Evolutionary conservation across 2,113 vertebrate species (phyloP).

Genomic region (Neotragus pygmaeus): DNA sequence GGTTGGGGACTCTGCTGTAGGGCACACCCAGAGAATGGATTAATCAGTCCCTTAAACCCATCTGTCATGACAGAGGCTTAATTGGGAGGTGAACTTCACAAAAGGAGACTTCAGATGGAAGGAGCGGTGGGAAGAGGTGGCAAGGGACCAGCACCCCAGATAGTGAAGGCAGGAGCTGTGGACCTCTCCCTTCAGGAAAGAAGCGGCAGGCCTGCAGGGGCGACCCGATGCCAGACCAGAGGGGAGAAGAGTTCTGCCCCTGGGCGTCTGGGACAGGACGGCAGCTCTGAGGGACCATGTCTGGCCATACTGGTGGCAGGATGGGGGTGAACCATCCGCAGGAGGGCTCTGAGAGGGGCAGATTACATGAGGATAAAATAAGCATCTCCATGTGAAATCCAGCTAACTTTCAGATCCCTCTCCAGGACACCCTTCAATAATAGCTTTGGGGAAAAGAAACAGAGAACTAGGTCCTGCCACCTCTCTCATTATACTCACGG

Average conservation of each 20-base stretch:
- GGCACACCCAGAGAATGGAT: background rate
- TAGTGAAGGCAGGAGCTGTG: rapidly evolving
- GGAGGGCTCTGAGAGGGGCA: background rate
- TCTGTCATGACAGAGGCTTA: slow-evolving; percentile 41
- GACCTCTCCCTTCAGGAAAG: background rate
- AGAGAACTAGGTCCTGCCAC: background rate
- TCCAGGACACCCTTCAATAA: background rate
- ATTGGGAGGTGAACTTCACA: slow-evolving; percentile 20
- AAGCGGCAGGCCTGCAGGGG: background rate
- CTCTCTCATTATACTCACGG: rapidly evolving
- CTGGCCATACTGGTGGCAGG: background rate
- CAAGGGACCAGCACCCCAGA: background rate
- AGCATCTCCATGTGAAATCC: background rate
- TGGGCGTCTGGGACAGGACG: background rate
- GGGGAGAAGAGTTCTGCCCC: background rate
- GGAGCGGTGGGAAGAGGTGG: background rate
- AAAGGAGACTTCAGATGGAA: background rate
- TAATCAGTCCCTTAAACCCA: slow-evolving; percentile 13
- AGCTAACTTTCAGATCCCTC: background rate
- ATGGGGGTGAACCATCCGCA: background rate
- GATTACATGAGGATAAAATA: background rate
- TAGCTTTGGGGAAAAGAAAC: background rate
- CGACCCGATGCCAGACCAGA: rapidly evolving
- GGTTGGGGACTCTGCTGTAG: background rate
- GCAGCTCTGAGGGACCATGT: background rate